A percentile compares a stretch with the other conserved stretches of the same genome.
phyloP scores from a whole-genome alignment of 2,888 invertebrate genomes.

The Alloplasta piceator region DNA sequence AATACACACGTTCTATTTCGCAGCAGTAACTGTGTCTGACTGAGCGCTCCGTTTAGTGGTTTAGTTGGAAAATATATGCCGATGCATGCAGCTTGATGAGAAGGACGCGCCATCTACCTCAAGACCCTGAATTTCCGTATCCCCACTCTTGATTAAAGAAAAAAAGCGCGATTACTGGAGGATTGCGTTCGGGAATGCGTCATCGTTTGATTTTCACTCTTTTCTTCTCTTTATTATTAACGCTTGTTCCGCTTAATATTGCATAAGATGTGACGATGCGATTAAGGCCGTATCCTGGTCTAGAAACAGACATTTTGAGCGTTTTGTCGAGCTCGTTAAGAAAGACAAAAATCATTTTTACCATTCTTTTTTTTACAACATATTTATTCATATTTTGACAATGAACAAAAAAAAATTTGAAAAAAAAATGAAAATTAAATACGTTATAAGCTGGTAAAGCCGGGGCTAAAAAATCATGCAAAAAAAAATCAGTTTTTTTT shows the following conservation, averaged over 20 bases:
- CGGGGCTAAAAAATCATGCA: too few species aligned
- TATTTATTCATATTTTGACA: too few species aligned
- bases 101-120: constrained; percentile 61
- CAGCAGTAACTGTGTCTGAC: constrained; percentile 51
- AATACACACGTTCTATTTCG: constrained; percentile 15
- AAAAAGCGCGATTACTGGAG: not conserved
- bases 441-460: too few species aligned
- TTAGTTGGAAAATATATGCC: not conserved
- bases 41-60: constrained; percentile 30
- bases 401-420: too few species aligned
- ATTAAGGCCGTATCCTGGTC: not conserved
- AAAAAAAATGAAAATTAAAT: too few species aligned
- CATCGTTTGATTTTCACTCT: constrained; percentile 19
- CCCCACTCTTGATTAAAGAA: constrained; percentile 5
- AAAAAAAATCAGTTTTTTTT: too few species aligned
- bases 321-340: not conserved
- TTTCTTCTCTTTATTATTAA: not conserved
- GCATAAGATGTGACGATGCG: not conserved
- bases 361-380: too few species aligned
- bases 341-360: not conserved
- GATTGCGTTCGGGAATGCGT: constrained; percentile 39
- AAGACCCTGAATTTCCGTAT: constrained; percentile 40
- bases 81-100: too few species aligned
- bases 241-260: not conserved
- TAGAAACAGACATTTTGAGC: not conserved